Evolutionary conservation across 2,113 vertebrate species (phyloP).

Genomic region (Malurus cyaneus): DNA sequence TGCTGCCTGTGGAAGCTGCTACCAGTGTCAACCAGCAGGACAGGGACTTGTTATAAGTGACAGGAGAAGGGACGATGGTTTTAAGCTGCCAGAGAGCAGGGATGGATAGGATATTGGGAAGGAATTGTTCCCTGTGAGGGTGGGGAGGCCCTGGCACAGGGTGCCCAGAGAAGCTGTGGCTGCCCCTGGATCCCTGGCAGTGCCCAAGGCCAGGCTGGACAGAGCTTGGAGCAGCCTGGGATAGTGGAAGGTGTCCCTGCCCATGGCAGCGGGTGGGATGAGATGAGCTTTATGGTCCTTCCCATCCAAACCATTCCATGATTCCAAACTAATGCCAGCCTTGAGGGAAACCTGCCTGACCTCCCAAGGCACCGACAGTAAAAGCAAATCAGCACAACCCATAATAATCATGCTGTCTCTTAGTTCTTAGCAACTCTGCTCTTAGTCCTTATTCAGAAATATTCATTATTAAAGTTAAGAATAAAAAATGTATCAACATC

Average conservation of each 20-base stretch:
- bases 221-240: background rate
- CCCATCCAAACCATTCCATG: background rate
- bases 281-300: background rate
- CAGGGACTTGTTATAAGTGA: background rate
- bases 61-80: background rate
- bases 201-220: background rate
- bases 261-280: background rate
- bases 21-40: background rate
- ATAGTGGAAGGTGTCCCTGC: background rate
- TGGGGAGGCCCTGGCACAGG: background rate
- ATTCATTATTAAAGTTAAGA: constrained; percentile 26
- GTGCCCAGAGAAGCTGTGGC: background rate
- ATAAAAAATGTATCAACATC: background rate
- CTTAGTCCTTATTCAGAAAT: background rate
- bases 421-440: background rate
- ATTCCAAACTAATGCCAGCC: background rate
- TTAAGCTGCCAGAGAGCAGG: background rate
- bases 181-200: background rate
- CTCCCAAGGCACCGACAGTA: background rate
- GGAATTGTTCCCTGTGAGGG: fast-evolving
- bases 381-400: background rate
- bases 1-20: background rate
- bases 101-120: background rate
- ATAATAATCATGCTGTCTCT: background rate
- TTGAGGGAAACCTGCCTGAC: background rate